These are phyloP conservation scores for Flexamia atlantica DNA, from an alignment of 2,888 invertebrate genomes.

Conservation along the genomic window DNA sequence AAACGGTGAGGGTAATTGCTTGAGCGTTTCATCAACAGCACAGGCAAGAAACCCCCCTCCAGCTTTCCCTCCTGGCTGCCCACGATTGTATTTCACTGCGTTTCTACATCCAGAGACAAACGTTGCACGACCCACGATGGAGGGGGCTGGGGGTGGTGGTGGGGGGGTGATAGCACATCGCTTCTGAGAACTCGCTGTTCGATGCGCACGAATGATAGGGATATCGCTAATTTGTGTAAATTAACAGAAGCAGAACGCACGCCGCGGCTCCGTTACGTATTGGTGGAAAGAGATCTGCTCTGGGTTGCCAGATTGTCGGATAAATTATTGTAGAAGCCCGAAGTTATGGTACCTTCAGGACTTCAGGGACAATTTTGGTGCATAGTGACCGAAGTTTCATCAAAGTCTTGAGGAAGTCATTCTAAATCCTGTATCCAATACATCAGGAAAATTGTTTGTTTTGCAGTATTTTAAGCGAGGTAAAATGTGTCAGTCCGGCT, in stretches of 20 bases:
- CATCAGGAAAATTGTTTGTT: no score
- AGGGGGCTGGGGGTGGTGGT: not conserved
- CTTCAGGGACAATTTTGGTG: no score
- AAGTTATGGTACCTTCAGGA: no score
- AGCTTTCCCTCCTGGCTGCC: not conserved
- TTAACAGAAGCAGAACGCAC: not conserved
- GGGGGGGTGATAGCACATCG: constrained; percentile 19
- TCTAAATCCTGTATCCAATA: no score
- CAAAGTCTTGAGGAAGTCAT: no score
- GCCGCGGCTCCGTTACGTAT: not conserved
- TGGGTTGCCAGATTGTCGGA: not conserved
- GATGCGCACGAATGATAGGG: constrained; percentile 32
- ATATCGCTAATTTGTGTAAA: constrained; percentile 56
- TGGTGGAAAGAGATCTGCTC: constrained; percentile 26
- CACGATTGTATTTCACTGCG: not conserved
- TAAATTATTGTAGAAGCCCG: not conserved
- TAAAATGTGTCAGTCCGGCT: no score
- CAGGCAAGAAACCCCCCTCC: no score
- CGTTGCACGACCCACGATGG: constrained; percentile 1
- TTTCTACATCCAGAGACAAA: constrained; percentile 32
- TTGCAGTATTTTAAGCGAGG: no score
- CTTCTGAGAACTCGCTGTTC: constrained; percentile 8
- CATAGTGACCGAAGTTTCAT: no score
- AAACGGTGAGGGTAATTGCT: no score
- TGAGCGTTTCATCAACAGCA: no score